Conservation (phyloP, 2,888 invertebrate genomes). For the Pseudolycoriella hygida region DNA sequence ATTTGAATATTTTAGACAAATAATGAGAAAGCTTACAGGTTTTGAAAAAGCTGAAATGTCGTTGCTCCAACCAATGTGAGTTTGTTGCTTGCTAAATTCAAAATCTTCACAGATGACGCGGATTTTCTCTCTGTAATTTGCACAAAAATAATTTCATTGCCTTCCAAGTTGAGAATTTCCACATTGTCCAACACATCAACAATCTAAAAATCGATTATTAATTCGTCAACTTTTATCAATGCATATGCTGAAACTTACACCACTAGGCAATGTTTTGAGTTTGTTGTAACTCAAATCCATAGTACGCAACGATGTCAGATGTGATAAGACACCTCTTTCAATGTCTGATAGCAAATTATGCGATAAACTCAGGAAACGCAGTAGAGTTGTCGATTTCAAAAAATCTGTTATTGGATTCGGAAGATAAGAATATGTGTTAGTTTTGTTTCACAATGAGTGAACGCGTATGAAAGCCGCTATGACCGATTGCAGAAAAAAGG, state of each 20-base stretch:
- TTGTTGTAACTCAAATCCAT: constrained; percentile 8
- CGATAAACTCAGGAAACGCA: constrained; percentile 8
- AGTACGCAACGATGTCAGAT: constrained; percentile 5
- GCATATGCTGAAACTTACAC: constrained; percentile 2
- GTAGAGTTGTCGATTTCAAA: constrained; percentile 5
- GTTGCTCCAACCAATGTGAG: constrained; percentile 5
- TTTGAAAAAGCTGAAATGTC: constrained; percentile 8
- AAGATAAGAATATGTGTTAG: constrained; percentile 1
- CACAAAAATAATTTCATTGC: constrained; percentile 8
- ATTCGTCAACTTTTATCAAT: not conserved
- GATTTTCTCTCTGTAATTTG: constrained; percentile 1
- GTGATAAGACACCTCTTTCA: constrained; percentile 6
- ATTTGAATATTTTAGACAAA: too few relatives aligned
- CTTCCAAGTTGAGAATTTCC: constrained; percentile 4
- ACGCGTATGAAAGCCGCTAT: not conserved
- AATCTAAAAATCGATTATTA: not conserved
- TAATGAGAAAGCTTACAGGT: constrained; percentile 7
- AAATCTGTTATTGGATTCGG: constrained; percentile 6
- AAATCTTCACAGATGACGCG: constrained; percentile 2
- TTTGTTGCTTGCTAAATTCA: constrained; percentile 8
- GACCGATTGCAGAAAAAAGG: too few relatives aligned
- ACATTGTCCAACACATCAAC: not conserved
- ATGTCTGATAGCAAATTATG: constrained; percentile 8
- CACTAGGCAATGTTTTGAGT: constrained; percentile 8
- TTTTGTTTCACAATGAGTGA: not conserved